phyloP scores from a whole-genome alignment of 1,140 invertebrate genomes.

The Drosophila yakuba region DNA sequence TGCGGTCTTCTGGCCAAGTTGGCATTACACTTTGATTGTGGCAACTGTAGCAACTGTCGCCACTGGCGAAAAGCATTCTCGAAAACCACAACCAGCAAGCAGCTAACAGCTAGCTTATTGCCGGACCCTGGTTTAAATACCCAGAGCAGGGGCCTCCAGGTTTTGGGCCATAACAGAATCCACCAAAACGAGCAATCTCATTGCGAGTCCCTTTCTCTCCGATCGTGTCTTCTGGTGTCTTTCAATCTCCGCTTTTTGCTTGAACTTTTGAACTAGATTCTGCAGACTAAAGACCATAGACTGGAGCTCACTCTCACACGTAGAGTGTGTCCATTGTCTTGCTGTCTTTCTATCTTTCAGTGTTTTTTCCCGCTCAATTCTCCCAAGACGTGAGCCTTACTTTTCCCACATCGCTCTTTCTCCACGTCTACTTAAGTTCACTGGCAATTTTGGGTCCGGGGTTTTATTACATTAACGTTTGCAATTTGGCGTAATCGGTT shows the following conservation, averaged over 20 bases:
- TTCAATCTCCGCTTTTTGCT: conserved; percentile 52
- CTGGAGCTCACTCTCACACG: conserved; percentile 28
- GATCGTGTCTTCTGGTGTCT: conserved; percentile 41
- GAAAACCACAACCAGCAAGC: conserved; percentile 3
- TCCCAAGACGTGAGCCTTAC: conserved; percentile 50
- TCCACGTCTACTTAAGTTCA: neutral
- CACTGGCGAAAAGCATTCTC: conserved; percentile 1
- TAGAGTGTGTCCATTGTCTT: conserved; percentile 38
- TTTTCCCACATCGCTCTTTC: conserved; percentile 39
- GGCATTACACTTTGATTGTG: conserved; percentile 26
- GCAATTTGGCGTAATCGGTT: conserved; percentile 50
- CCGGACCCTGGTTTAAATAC: conserved; percentile 19
- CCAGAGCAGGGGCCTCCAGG: conserved; percentile 19
- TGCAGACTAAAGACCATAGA: conserved; percentile 24
- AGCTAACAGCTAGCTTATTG: conserved; percentile 1
- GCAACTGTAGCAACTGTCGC: neutral
- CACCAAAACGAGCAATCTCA: conserved; percentile 13
- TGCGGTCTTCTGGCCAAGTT: conserved; percentile 33
- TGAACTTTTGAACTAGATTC: conserved; percentile 83
- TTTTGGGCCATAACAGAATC: conserved; percentile 43
- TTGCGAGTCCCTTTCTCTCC: conserved; percentile 62
- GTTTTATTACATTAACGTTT: conserved; percentile 60
- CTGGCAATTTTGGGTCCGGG: conserved; percentile 40
- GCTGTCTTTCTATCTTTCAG: conserved; percentile 4
- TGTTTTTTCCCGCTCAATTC: conserved; percentile 25